Percentiles rank a stretch among this genome's conserved stretches.
phyloP scores from a whole-genome alignment of 2,797 vertebrate species.

The Pelochelys cantorii region DNA sequence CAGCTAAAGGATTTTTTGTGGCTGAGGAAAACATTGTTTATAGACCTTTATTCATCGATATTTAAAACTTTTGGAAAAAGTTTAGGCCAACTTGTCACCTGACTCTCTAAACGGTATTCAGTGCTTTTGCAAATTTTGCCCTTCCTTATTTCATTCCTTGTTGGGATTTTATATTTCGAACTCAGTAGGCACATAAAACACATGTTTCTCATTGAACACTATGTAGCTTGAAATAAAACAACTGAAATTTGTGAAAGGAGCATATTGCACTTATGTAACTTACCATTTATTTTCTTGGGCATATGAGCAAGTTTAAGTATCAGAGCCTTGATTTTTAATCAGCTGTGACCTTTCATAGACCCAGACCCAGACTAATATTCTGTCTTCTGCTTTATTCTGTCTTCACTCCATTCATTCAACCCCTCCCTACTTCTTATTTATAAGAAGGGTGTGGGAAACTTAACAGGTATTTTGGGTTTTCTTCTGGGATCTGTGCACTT shows the following conservation, averaged over 20 bases:
- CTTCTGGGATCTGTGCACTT: background rate
- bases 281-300: background rate
- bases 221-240: background rate
- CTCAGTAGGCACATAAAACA: background rate
- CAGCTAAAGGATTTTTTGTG: background rate
- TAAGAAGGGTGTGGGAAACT: background rate
- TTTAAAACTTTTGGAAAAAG: background rate
- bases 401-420: background rate
- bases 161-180: background rate
- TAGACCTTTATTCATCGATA: background rate
- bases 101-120: background rate
- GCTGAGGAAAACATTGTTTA: background rate
- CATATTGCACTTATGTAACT: background rate
- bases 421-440: background rate
- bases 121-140: background rate
- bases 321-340: background rate
- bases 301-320: background rate
- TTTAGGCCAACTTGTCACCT: background rate
- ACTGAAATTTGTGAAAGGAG: background rate
- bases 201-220: too few relatives aligned
- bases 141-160: background rate
- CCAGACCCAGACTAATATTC: background rate
- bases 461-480: background rate
- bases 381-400: background rate
- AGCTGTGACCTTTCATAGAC: background rate